Evolutionary conservation across 1,140 invertebrate species (phyloP), one percentile per base, ranked within the genome.

Genomic region (Eubasilissa regina): DNA sequence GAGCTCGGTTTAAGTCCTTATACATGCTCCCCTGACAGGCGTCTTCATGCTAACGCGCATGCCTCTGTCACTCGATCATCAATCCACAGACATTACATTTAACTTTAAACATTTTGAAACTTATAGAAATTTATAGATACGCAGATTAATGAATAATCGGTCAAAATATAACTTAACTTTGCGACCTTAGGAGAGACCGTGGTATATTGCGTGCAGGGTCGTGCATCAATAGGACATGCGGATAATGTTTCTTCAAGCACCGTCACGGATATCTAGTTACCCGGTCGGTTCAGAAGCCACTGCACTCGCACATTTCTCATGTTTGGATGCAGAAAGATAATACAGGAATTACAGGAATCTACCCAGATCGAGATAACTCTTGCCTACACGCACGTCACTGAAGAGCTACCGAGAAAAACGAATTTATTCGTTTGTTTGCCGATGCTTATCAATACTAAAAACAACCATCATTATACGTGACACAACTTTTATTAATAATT

Each of bases 261-360:
- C 48, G 66, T 70, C 66, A 70, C 66, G 66, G 51, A 47, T 70
- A 70, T 70, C 66, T 48, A 51, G 66, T 70, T 70, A 70, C 66
- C 25, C 45, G 12, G 19, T 25, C 44, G 64, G 43, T 21, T 68
- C 21, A 47, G 64, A 68, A 68, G 44, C 44, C 64, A 25, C 62
- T 8, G 7, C 25, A n/a, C 53, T 66, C 62, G 62, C 62, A 66
- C 66, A 70, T 70, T 51, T 70, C 66, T 70, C 66, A n/a, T 51
- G 66, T 70, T 51, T 51, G 66, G 44, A 48, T n/a, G 47, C 47
- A 51, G n/a, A 70, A 64, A 64, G 60, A 35, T 48, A 66, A 70
- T 70, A 48, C 66, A 70, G 66, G 56, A 60, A 60, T 17, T 60
- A 17, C n/a, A 21, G 58, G 66, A 48, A 70, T 70, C 66, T 70